These are phyloP conservation scores for Spheniscus humboldti DNA, from an alignment of 2,797 vertebrate species.

Conservation along the genomic window DNA sequence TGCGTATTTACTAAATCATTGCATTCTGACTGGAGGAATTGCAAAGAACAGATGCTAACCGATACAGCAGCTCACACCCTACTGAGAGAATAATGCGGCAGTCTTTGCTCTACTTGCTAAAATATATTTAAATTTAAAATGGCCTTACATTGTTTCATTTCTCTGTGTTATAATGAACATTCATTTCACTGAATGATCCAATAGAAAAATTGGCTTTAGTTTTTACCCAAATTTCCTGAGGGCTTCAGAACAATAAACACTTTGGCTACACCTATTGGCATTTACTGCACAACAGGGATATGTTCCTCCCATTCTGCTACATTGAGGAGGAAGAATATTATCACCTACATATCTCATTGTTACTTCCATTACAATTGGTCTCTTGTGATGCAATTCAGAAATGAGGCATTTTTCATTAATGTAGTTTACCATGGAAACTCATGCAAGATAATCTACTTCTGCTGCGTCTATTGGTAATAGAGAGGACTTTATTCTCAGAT, in stretches of 20 bases:
- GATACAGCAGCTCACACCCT: slow-evolving; percentile 60
- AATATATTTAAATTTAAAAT: slow-evolving; percentile 75
- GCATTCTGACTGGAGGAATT: slow-evolving; percentile 67
- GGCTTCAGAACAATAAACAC: slow-evolving; percentile 52
- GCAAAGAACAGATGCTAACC: slow-evolving; percentile 73
- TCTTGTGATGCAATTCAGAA: slow-evolving; percentile 64
- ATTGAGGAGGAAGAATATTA: slow-evolving; percentile 49
- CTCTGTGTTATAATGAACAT: slow-evolving; percentile 59
- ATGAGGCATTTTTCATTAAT: slow-evolving; percentile 66
- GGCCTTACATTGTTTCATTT: slow-evolving; percentile 61
- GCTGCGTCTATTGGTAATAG: neutral
- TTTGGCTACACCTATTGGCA: slow-evolving; percentile 41
- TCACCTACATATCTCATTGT: slow-evolving; percentile 57
- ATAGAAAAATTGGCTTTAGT: slow-evolving; percentile 59
- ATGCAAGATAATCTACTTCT: slow-evolving; percentile 12
- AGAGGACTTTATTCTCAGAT: neutral
- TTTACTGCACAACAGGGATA: slow-evolving; percentile 32
- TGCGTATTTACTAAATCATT: slow-evolving; percentile 66
- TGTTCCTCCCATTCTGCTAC: slow-evolving; percentile 35
- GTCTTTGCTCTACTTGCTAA: slow-evolving; percentile 57
- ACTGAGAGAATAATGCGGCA: slow-evolving; percentile 70
- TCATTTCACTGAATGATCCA: slow-evolving; percentile 52
- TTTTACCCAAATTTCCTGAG: slow-evolving; percentile 60
- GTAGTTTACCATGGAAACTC: slow-evolving; percentile 67
- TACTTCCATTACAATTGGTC: slow-evolving; percentile 64